Conservation (phyloP, 1,140 invertebrate species). For the Doryteuthis pealeii region DNA sequence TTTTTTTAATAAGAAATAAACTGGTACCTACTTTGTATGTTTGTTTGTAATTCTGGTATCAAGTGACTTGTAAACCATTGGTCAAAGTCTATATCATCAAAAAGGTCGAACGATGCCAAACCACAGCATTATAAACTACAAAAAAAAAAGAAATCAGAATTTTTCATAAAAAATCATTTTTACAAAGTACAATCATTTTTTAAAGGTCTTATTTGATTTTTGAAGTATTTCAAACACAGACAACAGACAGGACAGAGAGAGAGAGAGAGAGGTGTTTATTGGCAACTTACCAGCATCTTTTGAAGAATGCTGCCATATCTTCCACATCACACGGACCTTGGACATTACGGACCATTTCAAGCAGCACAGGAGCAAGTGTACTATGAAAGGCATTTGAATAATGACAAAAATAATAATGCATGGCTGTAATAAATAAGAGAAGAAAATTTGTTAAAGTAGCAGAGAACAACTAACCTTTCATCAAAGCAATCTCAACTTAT, state of each 20-base stretch:
- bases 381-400: constrained; percentile 80
- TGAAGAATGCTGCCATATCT: constrained; percentile 78
- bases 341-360: constrained; percentile 71
- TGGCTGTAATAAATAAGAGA: constrained; percentile 66
- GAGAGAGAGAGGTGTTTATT: no score
- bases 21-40: constrained; percentile 66
- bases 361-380: constrained; percentile 71
- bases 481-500: background rate
- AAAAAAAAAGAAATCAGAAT: constrained; percentile 27
- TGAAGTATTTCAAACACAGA: no score
- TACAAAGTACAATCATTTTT: constrained; percentile 11
- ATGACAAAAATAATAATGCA: constrained; percentile 81
- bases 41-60: constrained; percentile 79
- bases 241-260: no score
- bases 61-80: constrained; percentile 86
- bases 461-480: constrained; percentile 12
- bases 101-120: constrained; percentile 85
- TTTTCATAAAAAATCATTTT: constrained; percentile 10
- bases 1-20: no score
- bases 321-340: constrained; percentile 68
- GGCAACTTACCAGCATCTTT: constrained; percentile 74
- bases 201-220: no score
- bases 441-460: constrained; percentile 22
- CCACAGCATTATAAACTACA: constrained; percentile 88
- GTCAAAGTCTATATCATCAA: constrained; percentile 92